phyloP scores from a whole-genome alignment of 2,113 vertebrate species.

The Cavia porcellus region DNA sequence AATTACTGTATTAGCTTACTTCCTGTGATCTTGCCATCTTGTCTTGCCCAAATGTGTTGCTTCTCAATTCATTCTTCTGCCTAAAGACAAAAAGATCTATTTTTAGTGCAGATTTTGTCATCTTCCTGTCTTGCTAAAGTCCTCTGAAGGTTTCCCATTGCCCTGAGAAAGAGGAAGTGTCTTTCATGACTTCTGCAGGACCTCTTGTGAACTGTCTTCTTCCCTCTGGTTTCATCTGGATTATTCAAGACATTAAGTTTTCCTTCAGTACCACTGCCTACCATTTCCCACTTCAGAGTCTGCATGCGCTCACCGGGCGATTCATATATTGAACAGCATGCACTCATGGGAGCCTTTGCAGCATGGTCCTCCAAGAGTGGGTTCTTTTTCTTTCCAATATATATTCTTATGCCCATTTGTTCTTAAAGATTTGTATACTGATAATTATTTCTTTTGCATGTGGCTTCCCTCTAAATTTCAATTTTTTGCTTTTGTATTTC shows the following conservation, averaged over 20 bases:
- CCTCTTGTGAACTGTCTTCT: too few species aligned
- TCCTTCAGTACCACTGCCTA: not conserved
- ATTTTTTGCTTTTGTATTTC: not conserved
- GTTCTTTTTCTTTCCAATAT: not conserved
- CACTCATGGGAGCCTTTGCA: not conserved
- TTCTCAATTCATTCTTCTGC: not conserved
- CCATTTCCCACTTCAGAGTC: not conserved
- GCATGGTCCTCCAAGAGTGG: not conserved
- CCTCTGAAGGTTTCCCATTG: not conserved
- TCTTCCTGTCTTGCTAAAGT: not conserved
- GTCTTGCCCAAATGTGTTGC: not conserved
- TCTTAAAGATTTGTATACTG: not conserved
- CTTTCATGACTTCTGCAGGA: not conserved
- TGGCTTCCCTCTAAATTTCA: not conserved
- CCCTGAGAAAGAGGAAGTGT: not conserved
- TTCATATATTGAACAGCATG: not conserved
- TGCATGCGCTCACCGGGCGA: not conserved
- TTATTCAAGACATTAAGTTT: not conserved
- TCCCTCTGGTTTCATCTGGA: not conserved
- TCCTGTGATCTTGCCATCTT: not conserved
- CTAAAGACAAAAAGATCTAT: not conserved
- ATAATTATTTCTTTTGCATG: constrained; percentile 22
- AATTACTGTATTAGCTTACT: not conserved
- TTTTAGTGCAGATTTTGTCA: not conserved
- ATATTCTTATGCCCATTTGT: not conserved